A percentile compares a stretch with the other conserved stretches of the same genome.
phyloP scores from a whole-genome alignment of 2,888 invertebrate species.

The Synanthedon vespiformis region DNA sequence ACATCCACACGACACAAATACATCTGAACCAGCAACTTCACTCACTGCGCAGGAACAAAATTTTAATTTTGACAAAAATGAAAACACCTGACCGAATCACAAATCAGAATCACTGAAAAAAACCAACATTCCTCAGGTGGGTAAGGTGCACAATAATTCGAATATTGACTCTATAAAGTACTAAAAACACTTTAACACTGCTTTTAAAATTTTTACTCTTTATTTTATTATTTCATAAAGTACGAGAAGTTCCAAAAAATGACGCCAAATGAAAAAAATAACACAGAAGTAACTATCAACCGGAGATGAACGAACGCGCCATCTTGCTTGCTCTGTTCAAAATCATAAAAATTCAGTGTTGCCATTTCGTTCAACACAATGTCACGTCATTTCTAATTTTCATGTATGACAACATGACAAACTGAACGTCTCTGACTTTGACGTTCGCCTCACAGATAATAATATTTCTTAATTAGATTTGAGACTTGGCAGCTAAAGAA shows the following conservation, averaged over 20 bases:
- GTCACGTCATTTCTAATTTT: slow-evolving; percentile 12
- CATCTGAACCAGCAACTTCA: slow-evolving; percentile 63
- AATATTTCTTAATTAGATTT: too few species aligned
- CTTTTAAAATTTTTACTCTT: slow-evolving; percentile 27
- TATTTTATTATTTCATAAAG: slow-evolving; percentile 35
- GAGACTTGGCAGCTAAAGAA: too few species aligned
- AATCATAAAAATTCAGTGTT: slow-evolving; percentile 50
- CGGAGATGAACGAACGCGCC: slow-evolving; percentile 69
- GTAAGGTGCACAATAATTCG: slow-evolving; percentile 43
- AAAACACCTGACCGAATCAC: slow-evolving; percentile 73
- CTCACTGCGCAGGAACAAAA: slow-evolving; percentile 70
- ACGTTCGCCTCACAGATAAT: too few species aligned
- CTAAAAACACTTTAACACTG: slow-evolving; percentile 36
- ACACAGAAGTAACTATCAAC: slow-evolving; percentile 58
- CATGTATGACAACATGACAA: too few species aligned
- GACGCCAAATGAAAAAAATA: slow-evolving; percentile 51
- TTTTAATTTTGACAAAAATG: slow-evolving; percentile 61
- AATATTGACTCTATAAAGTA: slow-evolving; percentile 26
- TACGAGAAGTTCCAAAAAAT: slow-evolving; percentile 46
- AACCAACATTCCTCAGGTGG: slow-evolving; percentile 76
- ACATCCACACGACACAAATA: slow-evolving; percentile 65
- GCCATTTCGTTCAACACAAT: slow-evolving; percentile 32
- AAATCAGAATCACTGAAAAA: slow-evolving; percentile 65
- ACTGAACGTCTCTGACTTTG: too few species aligned
- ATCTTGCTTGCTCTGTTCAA: slow-evolving; percentile 44